These are phyloP conservation scores for Anagyrus pseudococci DNA, from an alignment of 2,888 invertebrate species.

Conservation along the genomic window DNA sequence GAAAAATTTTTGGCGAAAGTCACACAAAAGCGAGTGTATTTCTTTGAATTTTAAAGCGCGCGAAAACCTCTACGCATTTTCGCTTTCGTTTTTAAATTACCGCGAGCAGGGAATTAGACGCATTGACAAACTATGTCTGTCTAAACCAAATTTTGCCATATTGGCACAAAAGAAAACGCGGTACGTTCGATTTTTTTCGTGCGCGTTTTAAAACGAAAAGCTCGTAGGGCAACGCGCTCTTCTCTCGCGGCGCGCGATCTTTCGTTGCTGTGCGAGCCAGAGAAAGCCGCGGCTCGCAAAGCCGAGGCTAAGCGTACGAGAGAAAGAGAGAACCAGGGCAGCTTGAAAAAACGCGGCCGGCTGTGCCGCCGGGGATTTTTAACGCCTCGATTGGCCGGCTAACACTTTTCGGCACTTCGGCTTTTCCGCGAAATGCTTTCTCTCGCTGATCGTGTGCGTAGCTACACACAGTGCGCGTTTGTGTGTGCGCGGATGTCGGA, in stretches of 20 bases:
- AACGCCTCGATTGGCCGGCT: conserved; percentile 53
- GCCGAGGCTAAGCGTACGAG: not conserved
- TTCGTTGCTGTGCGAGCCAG: no score
- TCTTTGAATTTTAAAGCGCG: no score
- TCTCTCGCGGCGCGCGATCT: not conserved
- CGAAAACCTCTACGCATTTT: no score
- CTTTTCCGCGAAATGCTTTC: not conserved
- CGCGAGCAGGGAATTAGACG: no score
- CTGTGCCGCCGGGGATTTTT: conserved; percentile 43
- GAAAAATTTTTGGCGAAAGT: no score
- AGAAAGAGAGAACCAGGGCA: conserved; percentile 35
- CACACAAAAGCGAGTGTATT: no score
- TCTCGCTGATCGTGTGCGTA: not conserved
- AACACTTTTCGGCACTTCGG: conserved; percentile 56
- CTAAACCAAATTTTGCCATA: no score
- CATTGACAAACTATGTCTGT: no score
- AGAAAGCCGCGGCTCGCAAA: not conserved
- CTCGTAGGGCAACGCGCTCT: not conserved
- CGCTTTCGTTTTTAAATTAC: no score
- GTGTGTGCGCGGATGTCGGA: not conserved
- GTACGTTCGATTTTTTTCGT: no score
- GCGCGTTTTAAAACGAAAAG: no score
- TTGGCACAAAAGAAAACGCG: no score
- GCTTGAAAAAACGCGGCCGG: conserved; percentile 1
- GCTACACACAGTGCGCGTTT: not conserved